Base-by-base conservation (phyloP, 2,113 vertebrate species). In the Rhinoderma darwinii region DNA sequence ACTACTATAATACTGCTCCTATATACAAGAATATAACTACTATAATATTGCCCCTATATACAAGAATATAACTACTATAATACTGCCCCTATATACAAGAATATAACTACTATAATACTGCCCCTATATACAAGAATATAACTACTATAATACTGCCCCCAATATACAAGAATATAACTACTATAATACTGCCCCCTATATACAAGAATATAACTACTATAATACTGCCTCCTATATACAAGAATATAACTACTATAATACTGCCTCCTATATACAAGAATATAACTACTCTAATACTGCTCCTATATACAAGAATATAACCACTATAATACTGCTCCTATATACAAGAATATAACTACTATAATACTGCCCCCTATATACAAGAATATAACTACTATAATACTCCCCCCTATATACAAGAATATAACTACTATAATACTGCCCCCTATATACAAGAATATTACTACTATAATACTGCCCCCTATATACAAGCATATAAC, bases 301-400 rank as follows among this genome's bases (percentile, higher is more conserved):
- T 27, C 59, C 59, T 61, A 61, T 27, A 10, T 61, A 61, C 59
- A 61, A 61, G 59, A 61, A 61, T 61, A 61, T 61, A 61, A 61
- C 59, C 27, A 61, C 59, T 66, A 59, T 59, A 59, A 59, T 59
- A 59, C 54, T 59, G 54, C 54, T 59, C 54, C 54, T 59, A 59
- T 59, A 14, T 66, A 66, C 61, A 66, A 32, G 27, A 66, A 66
- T 66, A 66, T 66, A 66, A 66, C 61, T 66, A 66, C 61, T 66
- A 66, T 66, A 66, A 66, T 66, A 66, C 61, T 66, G 14, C 61
- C 20, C 47, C 27, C 61, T 66, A 66, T 66, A 5, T 66, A 66
- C 61, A 66, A 32, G 61, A 66, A 66, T 66, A 66, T 66, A 66
- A 66, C 61, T 66, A 66, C 61, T 66, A 66, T 66, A 66, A 66